phyloP scores from a whole-genome alignment of 37 sponge, comb jelly and placozoan genomes.

The Theonella swinhoei region DNA sequence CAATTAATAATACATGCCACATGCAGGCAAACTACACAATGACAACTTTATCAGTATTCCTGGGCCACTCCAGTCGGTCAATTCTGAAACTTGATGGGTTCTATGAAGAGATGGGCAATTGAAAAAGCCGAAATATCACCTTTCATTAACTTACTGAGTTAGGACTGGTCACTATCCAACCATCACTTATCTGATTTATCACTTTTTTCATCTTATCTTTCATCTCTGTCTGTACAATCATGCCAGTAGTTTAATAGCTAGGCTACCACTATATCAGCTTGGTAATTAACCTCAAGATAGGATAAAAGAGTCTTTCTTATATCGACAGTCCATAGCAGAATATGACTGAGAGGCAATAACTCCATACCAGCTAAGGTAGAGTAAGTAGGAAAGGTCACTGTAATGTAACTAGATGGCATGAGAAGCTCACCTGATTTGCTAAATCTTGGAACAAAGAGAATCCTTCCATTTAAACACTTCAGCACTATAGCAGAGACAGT shows the following conservation, averaged over 20 bases:
- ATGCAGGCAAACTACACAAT: not conserved
- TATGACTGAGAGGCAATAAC: no score
- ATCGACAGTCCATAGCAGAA: no score
- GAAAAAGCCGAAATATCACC: not conserved
- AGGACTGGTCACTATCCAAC: not conserved
- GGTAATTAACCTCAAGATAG: not conserved
- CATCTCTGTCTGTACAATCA: constrained; percentile 8
- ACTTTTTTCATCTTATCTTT: not conserved
- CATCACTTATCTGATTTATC: not conserved
- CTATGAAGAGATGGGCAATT: not conserved
- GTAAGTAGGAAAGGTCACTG: no score
- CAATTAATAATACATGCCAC: no score
- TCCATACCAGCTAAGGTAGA: no score
- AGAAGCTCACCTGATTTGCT: not conserved
- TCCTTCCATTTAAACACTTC: not conserved
- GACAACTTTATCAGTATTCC: not conserved
- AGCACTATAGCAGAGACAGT: not conserved
- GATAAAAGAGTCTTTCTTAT: not conserved
- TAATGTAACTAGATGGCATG: no score
- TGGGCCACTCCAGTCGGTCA: not conserved
- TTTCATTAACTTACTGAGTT: no score
- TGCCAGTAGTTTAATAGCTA: not conserved
- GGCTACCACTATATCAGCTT: not conserved
- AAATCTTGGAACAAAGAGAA: constrained; percentile 41
- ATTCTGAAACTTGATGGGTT: constrained; percentile 1